Percentiles rank a stretch among this genome's conserved stretches.
Evolutionary conservation across 2,888 invertebrate genomes (phyloP).

Genomic region (Dasypolia templi): DNA sequence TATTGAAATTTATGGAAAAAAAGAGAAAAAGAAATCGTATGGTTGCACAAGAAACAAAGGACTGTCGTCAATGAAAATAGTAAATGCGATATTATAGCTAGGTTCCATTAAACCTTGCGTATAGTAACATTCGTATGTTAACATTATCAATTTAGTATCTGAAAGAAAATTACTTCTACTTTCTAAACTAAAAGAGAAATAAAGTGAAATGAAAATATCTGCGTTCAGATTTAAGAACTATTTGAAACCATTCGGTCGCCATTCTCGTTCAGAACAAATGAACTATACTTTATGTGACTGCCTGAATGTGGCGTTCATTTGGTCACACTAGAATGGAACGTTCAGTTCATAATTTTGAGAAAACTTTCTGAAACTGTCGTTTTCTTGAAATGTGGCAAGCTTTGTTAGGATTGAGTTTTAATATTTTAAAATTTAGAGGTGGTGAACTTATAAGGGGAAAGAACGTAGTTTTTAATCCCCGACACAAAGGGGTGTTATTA

Average conservation of each 20-base stretch:
- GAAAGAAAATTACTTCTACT: not conserved
- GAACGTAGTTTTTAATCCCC: too few relatives aligned
- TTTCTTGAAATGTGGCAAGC: slow-evolving; percentile 32
- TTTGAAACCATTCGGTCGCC: slow-evolving; percentile 47
- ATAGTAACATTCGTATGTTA: not conserved
- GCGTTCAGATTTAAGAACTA: slow-evolving; percentile 33
- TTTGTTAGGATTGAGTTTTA: slow-evolving; percentile 39
- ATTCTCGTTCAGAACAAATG: slow-evolving; percentile 49
- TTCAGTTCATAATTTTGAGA: slow-evolving; percentile 46
- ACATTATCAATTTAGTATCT: not conserved
- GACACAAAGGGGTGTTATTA: too few relatives aligned
- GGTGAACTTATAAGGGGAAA: slow-evolving; percentile 3
- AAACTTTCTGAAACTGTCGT: slow-evolving; percentile 44
- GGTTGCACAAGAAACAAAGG: too few relatives aligned
- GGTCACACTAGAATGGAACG: slow-evolving; percentile 52
- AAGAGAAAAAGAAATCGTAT: too few relatives aligned
- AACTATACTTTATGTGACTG: slow-evolving; percentile 61
- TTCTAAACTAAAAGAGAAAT: not conserved
- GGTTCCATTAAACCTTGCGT: too few relatives aligned
- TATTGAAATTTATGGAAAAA: too few relatives aligned
- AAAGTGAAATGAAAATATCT: not conserved
- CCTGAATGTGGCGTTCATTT: slow-evolving; percentile 56
- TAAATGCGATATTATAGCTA: too few relatives aligned
- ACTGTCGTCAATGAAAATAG: too few relatives aligned
- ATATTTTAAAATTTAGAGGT: slow-evolving; percentile 40